phyloP scores from a whole-genome alignment of 2,888 invertebrate species.

The Dusona sp. region DNA sequence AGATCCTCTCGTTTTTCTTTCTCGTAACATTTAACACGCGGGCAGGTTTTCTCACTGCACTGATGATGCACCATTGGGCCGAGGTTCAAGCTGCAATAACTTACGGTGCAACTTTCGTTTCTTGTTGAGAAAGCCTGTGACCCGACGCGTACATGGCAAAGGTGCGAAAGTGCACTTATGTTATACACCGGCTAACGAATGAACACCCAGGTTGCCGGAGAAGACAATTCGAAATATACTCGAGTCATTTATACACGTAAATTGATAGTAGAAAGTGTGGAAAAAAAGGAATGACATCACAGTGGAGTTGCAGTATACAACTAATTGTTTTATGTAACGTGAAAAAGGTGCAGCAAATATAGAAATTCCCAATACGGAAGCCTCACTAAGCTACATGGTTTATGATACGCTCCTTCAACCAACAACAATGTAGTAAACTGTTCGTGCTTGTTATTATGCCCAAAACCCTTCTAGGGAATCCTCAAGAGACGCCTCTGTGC shows the following conservation, averaged over 20 bases:
- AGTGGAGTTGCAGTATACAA: neutral
- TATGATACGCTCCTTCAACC: slow-evolving; percentile 8
- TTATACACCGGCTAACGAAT: slow-evolving; percentile 24
- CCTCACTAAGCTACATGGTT: neutral
- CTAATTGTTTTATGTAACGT: slow-evolving; percentile 13
- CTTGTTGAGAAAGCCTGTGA: slow-evolving; percentile 52
- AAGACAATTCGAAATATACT: slow-evolving; percentile 7
- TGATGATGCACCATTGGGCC: slow-evolving; percentile 10
- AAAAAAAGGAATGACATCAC: neutral
- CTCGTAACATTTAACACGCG: slow-evolving; percentile 20
- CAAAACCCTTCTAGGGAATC: slow-evolving; percentile 32
- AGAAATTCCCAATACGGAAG: slow-evolving; percentile 29
- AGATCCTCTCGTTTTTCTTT: slow-evolving; percentile 15
- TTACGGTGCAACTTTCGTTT: slow-evolving; percentile 61
- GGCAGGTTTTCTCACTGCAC: slow-evolving; percentile 35
- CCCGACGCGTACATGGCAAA: slow-evolving; percentile 32
- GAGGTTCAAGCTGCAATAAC: slow-evolving; percentile 41
- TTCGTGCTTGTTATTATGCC: slow-evolving; percentile 41
- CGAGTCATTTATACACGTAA: neutral
- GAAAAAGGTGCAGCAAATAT: neutral
- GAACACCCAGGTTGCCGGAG: neutral
- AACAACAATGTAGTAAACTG: slow-evolving; percentile 27
- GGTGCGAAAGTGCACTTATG: slow-evolving; percentile 55
- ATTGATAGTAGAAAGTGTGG: slow-evolving; percentile 12
- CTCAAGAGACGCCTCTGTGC: neutral